Evolutionary conservation across 2,888 invertebrate species (phyloP), one percentile per base, ranked within the genome.

Genomic region (Notocelia uddmanniana): DNA sequence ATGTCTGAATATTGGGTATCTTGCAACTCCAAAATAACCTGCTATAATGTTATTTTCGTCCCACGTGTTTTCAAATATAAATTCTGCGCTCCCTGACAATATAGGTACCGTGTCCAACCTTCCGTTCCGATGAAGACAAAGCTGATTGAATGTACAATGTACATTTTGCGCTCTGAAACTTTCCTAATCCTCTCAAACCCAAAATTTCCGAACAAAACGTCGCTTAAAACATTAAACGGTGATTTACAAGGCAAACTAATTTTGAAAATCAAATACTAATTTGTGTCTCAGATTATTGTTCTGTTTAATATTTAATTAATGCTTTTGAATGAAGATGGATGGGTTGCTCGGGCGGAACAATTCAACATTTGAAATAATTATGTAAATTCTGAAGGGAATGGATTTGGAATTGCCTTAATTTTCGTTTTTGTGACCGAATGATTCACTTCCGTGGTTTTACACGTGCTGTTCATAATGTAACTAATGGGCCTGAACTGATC

Each of bases 211-310:
- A 63, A 71, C 59, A 71, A 66, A 70, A 69, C 41, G 60, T 31
- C 67, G 67, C 67, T 55, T 67, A 34, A 34, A 67, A 54, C 48
- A 67, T 72, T 72, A 60, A 71, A 55, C 59, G 45, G 55, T 62
- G 66, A 58, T 60, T 48, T 45, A 54, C 54, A 67, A 72, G 48
- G 54, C 71, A 71, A 59, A 66, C 59, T 71, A 66, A 72, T 72
- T 62, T 67, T 50, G 67, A 41, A 68, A 72, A 68, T 72, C 58
- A 68, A 72, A 72, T 72, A 57, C 62, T 72, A 72, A 72, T 72
- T 72, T 72, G 60, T 59, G 45, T 64, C 45, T 19, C 21, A 67
- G 66, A 67, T 67, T 68, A 68, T 67, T 67, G 67, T 72, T 60
- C 48, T 62, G 37, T 72, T 69, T 34, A 69, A 69, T 69, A 69